Conservation (phyloP, 2,888 invertebrate genomes). For the Perizoma affinitatum region DNA sequence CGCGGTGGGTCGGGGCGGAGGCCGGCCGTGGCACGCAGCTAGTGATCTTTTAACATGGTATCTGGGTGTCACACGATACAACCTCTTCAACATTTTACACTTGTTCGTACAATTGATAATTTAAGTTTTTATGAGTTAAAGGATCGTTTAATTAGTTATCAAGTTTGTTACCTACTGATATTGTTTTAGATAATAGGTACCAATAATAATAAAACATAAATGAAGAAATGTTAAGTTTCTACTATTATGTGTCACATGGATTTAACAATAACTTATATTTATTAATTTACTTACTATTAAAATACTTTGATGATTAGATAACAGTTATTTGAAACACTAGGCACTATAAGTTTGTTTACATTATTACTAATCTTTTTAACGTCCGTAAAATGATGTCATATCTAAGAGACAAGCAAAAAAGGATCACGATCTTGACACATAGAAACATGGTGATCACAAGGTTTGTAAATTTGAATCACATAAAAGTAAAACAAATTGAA, state of each 20-base stretch:
- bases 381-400: constrained; percentile 69
- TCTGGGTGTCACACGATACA: too few species aligned
- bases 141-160: too few species aligned
- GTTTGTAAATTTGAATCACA: constrained; percentile 6
- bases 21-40: too few species aligned
- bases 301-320: constrained; percentile 26
- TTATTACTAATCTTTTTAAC: constrained; percentile 74
- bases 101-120: constrained; percentile 28
- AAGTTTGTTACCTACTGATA: too few species aligned
- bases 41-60: too few species aligned
- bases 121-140: not conserved
- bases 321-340: constrained; percentile 52
- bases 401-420: constrained; percentile 28
- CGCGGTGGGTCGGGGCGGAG: too few species aligned
- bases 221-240: too few species aligned
- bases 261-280: too few species aligned
- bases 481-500: not conserved
- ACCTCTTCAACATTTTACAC: constrained; percentile 13
- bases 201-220: too few species aligned
- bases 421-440: constrained; percentile 31
- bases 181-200: too few species aligned
- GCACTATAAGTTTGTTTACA: constrained; percentile 64
- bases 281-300: too few species aligned
- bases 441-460: constrained; percentile 10
- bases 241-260: too few species aligned